Percentiles rank a stretch among this genome's conserved stretches.
Conservation (phyloP, 2,113 vertebrate species). For the Nycticebus coucang region DNA sequence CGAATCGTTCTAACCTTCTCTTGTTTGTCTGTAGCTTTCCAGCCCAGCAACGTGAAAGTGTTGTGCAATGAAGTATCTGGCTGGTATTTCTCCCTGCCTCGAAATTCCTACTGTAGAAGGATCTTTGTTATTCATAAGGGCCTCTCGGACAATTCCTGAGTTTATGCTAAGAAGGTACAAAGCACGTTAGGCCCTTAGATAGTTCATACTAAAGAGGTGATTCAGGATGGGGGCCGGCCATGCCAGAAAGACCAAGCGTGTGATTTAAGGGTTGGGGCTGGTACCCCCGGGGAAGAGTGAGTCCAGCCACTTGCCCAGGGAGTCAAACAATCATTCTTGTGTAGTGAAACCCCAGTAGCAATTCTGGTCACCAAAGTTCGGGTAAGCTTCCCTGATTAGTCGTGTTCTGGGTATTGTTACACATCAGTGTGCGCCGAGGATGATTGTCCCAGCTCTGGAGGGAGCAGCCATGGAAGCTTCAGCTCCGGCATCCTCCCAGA, state of each 20-base stretch:
- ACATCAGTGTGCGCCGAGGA: neutral
- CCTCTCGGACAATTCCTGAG: neutral
- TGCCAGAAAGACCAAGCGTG: neutral
- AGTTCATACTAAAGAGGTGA: neutral
- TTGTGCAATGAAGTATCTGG: neutral
- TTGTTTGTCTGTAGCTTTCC: too few relatives aligned
- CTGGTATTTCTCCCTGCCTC: neutral
- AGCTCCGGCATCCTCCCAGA: neutral
- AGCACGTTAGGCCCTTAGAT: neutral
- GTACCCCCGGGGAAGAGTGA: neutral
- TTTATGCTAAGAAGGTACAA: neutral
- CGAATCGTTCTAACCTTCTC: neutral
- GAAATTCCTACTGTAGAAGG: neutral
- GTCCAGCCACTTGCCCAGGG: too few relatives aligned
- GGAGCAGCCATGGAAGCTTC: neutral
- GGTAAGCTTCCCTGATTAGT: neutral
- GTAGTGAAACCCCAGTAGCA: neutral
- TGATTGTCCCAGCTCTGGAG: too few relatives aligned
- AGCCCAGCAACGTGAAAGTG: neutral
- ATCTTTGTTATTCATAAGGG: neutral
- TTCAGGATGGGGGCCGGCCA: neutral
- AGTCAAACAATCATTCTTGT: neutral
- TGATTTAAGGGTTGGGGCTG: neutral
- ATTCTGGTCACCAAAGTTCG: neutral
- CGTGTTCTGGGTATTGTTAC: rapidly evolving